phyloP scores from a whole-genome alignment of 2,113 vertebrate species.

The Numida meleagris region DNA sequence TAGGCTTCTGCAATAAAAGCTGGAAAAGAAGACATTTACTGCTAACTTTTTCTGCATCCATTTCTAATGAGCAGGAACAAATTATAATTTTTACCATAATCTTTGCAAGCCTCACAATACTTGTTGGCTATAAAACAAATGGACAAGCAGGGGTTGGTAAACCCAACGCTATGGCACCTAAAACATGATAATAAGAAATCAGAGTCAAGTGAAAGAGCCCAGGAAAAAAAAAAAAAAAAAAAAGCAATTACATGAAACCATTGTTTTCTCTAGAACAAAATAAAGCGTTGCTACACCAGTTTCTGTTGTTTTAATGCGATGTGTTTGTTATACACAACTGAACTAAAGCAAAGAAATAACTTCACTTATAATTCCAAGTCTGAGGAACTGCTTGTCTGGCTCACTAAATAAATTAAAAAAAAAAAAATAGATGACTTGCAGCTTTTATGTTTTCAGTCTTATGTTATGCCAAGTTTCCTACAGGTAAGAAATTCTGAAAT shows the following conservation, averaged over 20 bases:
- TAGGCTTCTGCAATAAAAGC: not conserved
- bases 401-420: not conserved
- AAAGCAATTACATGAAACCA: conserved; percentile 1
- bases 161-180: not conserved
- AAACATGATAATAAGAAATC: conserved; percentile 34
- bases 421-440: not conserved
- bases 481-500: conserved; percentile 1
- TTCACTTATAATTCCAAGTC: not conserved
- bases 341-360: conserved; percentile 30
- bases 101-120: not conserved
- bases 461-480: not conserved
- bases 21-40: not conserved
- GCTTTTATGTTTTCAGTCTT: conserved; percentile 7
- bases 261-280: conserved; percentile 22
- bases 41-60: not conserved
- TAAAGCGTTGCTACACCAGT: not conserved
- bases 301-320: not conserved
- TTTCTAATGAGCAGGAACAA: conserved; percentile 23
- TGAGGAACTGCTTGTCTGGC: conserved; percentile 24
- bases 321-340: not conserved
- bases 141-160: not conserved
- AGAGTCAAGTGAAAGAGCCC: conserved; percentile 30
- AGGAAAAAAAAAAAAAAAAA: not conserved
- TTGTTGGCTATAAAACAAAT: not conserved
- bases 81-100: conserved; percentile 16